Evolutionary conservation across 2,888 invertebrate genomes (phyloP).

Genomic region (Rhamnusium bicolor): DNA sequence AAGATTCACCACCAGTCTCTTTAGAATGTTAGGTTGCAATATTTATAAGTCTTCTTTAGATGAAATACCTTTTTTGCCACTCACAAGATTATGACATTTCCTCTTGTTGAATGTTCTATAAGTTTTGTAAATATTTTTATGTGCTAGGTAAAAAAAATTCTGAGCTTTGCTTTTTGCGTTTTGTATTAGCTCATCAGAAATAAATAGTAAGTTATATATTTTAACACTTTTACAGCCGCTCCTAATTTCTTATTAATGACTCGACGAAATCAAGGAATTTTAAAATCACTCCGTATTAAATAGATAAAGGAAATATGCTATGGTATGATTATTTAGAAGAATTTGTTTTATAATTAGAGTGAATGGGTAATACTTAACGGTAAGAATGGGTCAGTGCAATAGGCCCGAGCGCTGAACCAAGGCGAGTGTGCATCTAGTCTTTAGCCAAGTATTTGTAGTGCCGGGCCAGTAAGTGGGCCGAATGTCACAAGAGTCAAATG

Average conservation of each 20-base stretch:
- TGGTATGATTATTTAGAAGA: slow-evolving; percentile 30
- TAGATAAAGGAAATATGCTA: neutral
- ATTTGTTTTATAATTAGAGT: slow-evolving; percentile 18
- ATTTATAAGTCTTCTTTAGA: too few species aligned
- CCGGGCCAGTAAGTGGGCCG: slow-evolving; percentile 60
- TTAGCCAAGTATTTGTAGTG: slow-evolving; percentile 64
- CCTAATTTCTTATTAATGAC: neutral
- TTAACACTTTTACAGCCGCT: too few species aligned
- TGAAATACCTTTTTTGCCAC: too few species aligned
- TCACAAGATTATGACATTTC: too few species aligned
- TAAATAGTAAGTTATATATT: too few species aligned
- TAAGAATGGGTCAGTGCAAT: slow-evolving; percentile 65
- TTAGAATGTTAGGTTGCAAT: too few species aligned
- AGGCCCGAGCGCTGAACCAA: slow-evolving; percentile 66
- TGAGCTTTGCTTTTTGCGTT: too few species aligned
- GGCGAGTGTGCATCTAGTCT: slow-evolving; percentile 71
- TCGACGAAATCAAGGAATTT: slow-evolving; percentile 4
- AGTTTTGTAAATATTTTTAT: too few species aligned
- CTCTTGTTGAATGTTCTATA: too few species aligned
- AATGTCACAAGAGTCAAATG: slow-evolving; percentile 39
- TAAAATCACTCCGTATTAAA: neutral
- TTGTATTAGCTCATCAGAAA: too few species aligned
- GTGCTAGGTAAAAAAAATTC: too few species aligned
- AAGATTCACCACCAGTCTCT: too few species aligned
- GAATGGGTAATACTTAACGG: slow-evolving; percentile 10